Percentiles rank a stretch among this genome's conserved stretches.
These are phyloP conservation scores for Triplophysa rosa DNA, from an alignment of 2,113 vertebrate species.

Conservation along the genomic window DNA sequence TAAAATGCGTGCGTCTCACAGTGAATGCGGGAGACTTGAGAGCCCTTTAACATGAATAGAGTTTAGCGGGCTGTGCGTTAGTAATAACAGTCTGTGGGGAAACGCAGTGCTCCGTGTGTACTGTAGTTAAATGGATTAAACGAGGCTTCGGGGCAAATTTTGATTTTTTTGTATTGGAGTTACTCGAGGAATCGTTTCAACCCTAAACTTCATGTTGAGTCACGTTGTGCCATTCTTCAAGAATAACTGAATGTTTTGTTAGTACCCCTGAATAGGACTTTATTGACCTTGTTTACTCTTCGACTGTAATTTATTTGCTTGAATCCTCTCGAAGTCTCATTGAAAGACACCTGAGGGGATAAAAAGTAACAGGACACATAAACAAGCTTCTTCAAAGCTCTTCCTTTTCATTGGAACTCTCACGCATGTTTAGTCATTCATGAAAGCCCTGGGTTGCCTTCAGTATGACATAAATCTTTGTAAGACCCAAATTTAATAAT, in stretches of 20 bases:
- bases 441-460: neutral
- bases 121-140: too few species aligned
- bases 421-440: neutral
- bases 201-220: too few species aligned
- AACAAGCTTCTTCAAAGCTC: neutral
- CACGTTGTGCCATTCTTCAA: too few species aligned
- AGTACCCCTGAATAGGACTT: neutral
- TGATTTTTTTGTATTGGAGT: too few species aligned
- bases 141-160: too few species aligned
- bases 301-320: neutral
- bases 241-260: neutral
- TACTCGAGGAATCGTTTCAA: too few species aligned
- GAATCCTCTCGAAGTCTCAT: neutral
- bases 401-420: neutral
- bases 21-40: too few species aligned
- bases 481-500: constrained; percentile 22
- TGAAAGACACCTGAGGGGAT: neutral
- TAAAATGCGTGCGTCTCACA: too few species aligned
- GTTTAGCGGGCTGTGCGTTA: too few species aligned
- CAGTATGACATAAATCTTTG: neutral
- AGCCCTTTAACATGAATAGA: too few species aligned
- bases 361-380: neutral
- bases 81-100: too few species aligned
- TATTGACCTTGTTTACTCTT: neutral
- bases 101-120: too few species aligned